These are phyloP conservation scores for Drosophila monieri DNA, from an alignment of 2,888 invertebrate genomes.

Conservation along the genomic window DNA sequence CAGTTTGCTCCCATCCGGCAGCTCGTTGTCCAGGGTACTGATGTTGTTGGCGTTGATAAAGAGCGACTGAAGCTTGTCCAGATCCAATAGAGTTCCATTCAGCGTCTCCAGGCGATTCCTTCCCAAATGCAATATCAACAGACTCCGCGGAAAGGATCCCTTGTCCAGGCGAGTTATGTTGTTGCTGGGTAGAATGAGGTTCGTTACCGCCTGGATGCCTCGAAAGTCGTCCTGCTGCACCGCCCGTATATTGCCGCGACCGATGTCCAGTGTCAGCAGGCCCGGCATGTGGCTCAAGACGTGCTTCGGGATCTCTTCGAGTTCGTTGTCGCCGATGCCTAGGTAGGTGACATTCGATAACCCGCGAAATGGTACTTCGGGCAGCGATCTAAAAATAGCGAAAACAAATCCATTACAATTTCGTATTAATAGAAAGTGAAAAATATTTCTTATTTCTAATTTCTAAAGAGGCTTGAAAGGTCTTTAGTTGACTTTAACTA, in stretches of 20 bases:
- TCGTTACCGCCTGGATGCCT: conserved; percentile 88
- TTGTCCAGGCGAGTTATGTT: conserved; percentile 89
- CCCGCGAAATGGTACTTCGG: conserved; percentile 90
- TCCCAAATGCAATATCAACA: conserved; percentile 90
- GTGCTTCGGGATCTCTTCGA: conserved; percentile 90
- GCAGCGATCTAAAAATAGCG: conserved; percentile 87
- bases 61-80: conserved; percentile 90
- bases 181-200: conserved; percentile 90
- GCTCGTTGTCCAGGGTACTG: conserved; percentile 89
- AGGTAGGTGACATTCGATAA: conserved; percentile 90
- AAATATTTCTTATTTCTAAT: not conserved
- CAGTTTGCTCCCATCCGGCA: conserved; percentile 88
- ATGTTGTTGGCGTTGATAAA: conserved; percentile 91
- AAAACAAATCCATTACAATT: conserved; percentile 42
- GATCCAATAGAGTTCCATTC: conserved; percentile 90
- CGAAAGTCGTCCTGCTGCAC: conserved; percentile 90
- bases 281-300: conserved; percentile 90
- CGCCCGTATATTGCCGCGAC: conserved; percentile 90
- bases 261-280: conserved; percentile 92
- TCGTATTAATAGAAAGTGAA: conserved; percentile 44
- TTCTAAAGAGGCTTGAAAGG: not conserved
- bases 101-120: conserved; percentile 89
- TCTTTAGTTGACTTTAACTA: not conserved
- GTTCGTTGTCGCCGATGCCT: conserved; percentile 91
- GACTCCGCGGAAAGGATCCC: conserved; percentile 88